Evolutionary conservation across 2,888 invertebrate species (phyloP).

Genomic region (Eretmocerus hayati): DNA sequence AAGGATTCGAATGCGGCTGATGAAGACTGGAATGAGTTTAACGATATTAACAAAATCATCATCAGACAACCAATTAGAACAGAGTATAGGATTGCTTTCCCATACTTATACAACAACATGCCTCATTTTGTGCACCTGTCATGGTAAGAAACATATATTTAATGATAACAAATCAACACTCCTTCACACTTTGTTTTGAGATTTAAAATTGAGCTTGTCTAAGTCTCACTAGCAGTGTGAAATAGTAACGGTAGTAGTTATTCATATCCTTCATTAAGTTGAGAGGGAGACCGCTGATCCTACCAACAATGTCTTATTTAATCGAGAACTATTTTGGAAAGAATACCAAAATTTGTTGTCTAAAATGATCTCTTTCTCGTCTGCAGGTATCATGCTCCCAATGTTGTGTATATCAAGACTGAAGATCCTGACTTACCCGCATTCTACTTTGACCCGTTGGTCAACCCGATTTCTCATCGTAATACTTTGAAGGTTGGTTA

Average conservation of each 20-base stretch:
- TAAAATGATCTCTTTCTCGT: too few species aligned
- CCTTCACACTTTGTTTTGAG: conserved; percentile 46
- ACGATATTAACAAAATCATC: conserved; percentile 99
- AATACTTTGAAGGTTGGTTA: conserved; percentile 69
- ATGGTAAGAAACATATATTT: conserved; percentile 67
- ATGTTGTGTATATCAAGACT: conserved; percentile 98
- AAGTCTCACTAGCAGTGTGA: conserved; percentile 56
- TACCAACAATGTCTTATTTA: conserved; percentile 44
- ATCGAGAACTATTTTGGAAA: not conserved
- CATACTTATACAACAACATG: conserved; percentile 97
- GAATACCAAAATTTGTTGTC: too few species aligned
- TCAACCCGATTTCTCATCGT: conserved; percentile 96
- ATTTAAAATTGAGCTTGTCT: conserved; percentile 29
- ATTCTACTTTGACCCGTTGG: conserved; percentile 98
- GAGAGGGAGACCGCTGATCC: conserved; percentile 52
- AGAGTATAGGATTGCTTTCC: conserved; percentile 98
- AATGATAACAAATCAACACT: not conserved
- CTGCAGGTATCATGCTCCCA: conserved; percentile 94
- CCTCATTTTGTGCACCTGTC: conserved; percentile 97
- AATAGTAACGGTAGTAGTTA: conserved; percentile 50
- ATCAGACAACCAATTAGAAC: conserved; percentile 97
- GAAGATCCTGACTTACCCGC: conserved; percentile 99
- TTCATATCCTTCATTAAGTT: conserved; percentile 50
- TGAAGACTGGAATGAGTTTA: conserved; percentile 99
- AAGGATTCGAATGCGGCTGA: conserved; percentile 96